These are phyloP conservation scores for Mizuhopecten yessoensis DNA, from an alignment of 1,140 invertebrate species.

Conservation along the genomic window DNA sequence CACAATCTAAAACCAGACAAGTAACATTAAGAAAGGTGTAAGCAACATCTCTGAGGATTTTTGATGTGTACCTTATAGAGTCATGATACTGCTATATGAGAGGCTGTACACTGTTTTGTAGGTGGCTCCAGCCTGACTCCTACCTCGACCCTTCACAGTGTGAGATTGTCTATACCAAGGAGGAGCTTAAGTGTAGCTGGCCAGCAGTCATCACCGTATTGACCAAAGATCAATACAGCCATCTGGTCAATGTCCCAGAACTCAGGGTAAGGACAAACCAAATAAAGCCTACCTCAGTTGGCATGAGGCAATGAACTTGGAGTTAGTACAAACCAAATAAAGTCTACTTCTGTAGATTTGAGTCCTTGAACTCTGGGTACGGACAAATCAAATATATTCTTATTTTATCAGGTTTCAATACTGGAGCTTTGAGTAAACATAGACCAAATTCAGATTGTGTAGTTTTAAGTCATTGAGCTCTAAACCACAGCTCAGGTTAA, in stretches of 20 bases:
- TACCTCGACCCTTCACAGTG: conserved; percentile 94
- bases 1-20: too few relatives aligned
- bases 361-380: neutral
- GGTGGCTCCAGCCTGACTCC: conserved; percentile 97
- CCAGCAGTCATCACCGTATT: conserved; percentile 92
- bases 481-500: conserved; percentile 90
- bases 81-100: too few relatives aligned
- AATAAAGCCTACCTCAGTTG: neutral
- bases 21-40: too few relatives aligned
- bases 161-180: conserved; percentile 90
- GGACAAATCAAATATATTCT: neutral
- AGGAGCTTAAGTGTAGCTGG: conserved; percentile 91
- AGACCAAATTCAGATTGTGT: neutral
- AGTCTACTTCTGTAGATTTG: too few relatives aligned
- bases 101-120: conserved; percentile 68
- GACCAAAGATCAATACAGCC: conserved; percentile 96
- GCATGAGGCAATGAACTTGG: too few relatives aligned
- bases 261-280: conserved; percentile 89
- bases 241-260: conserved; percentile 92
- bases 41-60: too few relatives aligned
- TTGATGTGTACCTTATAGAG: too few relatives aligned
- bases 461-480: neutral
- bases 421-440: neutral
- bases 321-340: too few relatives aligned
- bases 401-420: neutral